phyloP scores from a whole-genome alignment of 2,888 invertebrate species.

The Pterostichus niger region DNA sequence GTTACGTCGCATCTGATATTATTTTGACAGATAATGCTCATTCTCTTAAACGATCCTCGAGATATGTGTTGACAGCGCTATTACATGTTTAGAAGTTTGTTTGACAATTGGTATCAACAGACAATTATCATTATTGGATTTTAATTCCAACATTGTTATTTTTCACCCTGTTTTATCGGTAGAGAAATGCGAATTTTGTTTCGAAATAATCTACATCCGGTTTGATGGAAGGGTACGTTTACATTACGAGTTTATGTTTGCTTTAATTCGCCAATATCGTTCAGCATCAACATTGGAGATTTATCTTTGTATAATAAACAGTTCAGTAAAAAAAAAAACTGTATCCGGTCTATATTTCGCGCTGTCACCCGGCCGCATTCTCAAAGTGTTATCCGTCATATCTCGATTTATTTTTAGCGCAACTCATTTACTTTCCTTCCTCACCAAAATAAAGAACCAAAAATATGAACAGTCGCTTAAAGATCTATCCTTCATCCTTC shows the following conservation, averaged over 20 bases:
- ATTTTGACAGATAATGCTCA: constrained; percentile 48
- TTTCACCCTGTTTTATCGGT: constrained; percentile 18
- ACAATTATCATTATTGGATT: constrained; percentile 33
- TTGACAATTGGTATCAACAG: constrained; percentile 24
- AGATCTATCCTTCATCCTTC: constrained; percentile 8
- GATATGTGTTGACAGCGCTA: neutral
- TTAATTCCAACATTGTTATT: constrained; percentile 20
- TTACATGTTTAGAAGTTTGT: constrained; percentile 28
- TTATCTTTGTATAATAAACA: constrained; percentile 59
- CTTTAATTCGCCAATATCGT: constrained; percentile 56
- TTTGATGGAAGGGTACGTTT: neutral
- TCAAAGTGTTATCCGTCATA: constrained; percentile 58
- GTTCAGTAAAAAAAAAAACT: constrained; percentile 51
- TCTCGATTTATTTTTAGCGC: constrained; percentile 46
- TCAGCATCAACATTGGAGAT: constrained; percentile 54
- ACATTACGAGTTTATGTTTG: constrained; percentile 31
- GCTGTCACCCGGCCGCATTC: constrained; percentile 46
- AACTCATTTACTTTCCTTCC: constrained; percentile 52
- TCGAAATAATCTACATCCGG: constrained; percentile 9
- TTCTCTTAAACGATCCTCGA: neutral
- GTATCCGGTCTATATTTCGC: constrained; percentile 58
- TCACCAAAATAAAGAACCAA: constrained; percentile 36
- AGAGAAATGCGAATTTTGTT: constrained; percentile 5
- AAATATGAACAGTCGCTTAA: neutral
- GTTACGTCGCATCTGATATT: constrained; percentile 35